Percentiles rank a stretch among this genome's conserved stretches.
Evolutionary conservation across 2,113 vertebrate genomes (phyloP).

Genomic region (Apaloderma vittatum): DNA sequence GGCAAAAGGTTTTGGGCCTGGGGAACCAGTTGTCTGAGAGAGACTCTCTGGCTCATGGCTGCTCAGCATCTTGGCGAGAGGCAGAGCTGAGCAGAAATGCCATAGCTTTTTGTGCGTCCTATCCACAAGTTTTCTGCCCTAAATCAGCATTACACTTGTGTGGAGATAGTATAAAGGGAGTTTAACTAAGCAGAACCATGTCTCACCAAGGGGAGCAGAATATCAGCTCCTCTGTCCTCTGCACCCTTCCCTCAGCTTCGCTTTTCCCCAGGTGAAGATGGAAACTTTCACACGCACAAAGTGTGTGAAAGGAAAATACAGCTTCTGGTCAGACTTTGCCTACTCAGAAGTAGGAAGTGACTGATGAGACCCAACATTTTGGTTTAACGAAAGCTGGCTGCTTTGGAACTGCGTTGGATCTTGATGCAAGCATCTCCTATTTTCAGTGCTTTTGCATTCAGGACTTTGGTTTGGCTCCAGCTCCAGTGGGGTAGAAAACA

Average conservation of each 20-base stretch:
- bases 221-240: neutral
- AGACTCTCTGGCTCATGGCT: neutral
- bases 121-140: neutral
- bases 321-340: neutral
- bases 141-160: neutral
- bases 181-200: neutral
- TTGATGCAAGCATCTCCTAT: neutral
- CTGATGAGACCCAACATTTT: neutral
- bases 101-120: neutral
- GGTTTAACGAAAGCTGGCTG: neutral
- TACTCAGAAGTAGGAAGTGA: neutral
- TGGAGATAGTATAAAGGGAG: neutral
- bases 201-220: neutral
- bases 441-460: neutral
- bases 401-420: neutral
- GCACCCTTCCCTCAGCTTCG: too few relatives aligned
- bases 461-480: neutral
- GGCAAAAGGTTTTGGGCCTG: neutral
- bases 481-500: constrained; percentile 3
- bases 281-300: neutral
- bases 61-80: neutral
- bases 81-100: neutral
- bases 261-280: neutral
- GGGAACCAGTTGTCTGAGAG: neutral
- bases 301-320: neutral